A percentile compares a stretch with the other conserved stretches of the same genome.
phyloP scores from a whole-genome alignment of 2,888 invertebrate species.

The Tupiocoris notatus region DNA sequence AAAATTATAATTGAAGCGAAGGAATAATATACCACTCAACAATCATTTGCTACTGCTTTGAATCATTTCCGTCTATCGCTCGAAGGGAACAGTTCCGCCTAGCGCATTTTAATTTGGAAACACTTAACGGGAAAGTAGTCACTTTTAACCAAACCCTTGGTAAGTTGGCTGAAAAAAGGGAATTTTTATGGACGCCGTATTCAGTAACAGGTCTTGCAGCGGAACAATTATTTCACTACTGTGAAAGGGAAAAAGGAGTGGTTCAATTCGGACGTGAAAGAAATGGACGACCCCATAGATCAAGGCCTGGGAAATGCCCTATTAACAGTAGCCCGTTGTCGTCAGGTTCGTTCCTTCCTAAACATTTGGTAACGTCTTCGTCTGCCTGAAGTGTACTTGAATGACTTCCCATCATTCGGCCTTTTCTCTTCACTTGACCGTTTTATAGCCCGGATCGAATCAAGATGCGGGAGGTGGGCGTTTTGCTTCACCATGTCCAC shows the following conservation, averaged over 20 bases:
- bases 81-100: too few species aligned
- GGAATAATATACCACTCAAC: too few species aligned
- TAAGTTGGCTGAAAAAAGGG: not conserved
- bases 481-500: not conserved
- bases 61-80: too few species aligned
- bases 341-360: not conserved
- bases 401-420: constrained; percentile 26
- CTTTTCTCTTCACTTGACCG: constrained; percentile 8
- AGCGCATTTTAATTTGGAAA: too few species aligned
- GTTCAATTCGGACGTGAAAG: not conserved
- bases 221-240: not conserved
- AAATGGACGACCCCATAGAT: not conserved
- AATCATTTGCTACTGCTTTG: too few species aligned
- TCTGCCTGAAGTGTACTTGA: constrained; percentile 10
- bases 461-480: not conserved
- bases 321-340: not conserved
- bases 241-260: not conserved
- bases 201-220: not conserved
- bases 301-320: not conserved
- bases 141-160: not conserved
- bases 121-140: not conserved
- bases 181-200: not conserved
- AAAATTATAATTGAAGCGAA: too few species aligned
- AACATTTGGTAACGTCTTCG: not conserved
- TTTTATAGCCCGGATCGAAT: constrained; percentile 27